Evolutionary conservation across 2,888 invertebrate genomes (phyloP), one percentile per base, ranked within the genome.

Genomic region (Pachliopta kotzebuea): DNA sequence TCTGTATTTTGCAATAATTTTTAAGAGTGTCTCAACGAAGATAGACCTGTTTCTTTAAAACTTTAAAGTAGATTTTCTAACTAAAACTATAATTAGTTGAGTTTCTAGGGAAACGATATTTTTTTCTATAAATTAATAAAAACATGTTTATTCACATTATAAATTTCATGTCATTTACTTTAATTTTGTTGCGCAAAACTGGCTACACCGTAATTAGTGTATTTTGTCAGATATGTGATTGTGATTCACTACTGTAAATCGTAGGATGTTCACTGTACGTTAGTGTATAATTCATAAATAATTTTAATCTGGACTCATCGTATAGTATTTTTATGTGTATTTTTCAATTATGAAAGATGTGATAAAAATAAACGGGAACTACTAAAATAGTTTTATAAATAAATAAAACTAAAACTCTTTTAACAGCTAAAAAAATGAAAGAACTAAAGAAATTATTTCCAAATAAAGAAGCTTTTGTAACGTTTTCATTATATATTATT

Each of bases 401-500:
- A n/a, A n/a, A n/a, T 7, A 45, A n/a, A 45, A 45, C 4, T 2
- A 7, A 45, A 18, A 7, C 18, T 6, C 9, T 21, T 52, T 23
- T 11, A 52, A 8, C 7, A 21, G 14, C n/a, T 23, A 52, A n/a
- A 62, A 86, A 80, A 79, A 87, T 90, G 87, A 85, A 84, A 74
- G 77, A 90, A 76, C 94, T 92, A 89, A 84, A 86, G 60, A 96
- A 96, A 80, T 88, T 98, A 71, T 98, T 98, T 88, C 98, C 98
- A 18, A 96, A 96, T 67, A 95, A 93, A 88, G 92, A 95, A 77
- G 97, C 96, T 77, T 93, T 95, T 75, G 83, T 96, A 58, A 95
- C 97, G 76, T 98, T 98, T 82, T 84, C 96, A 56, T 88, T 96
- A 29, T 98, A 98, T 77, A 97, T 98, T 92, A 94, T 95, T 70